Conservation (phyloP, 2,888 invertebrate genomes). For the Chorisops tibialis region DNA sequence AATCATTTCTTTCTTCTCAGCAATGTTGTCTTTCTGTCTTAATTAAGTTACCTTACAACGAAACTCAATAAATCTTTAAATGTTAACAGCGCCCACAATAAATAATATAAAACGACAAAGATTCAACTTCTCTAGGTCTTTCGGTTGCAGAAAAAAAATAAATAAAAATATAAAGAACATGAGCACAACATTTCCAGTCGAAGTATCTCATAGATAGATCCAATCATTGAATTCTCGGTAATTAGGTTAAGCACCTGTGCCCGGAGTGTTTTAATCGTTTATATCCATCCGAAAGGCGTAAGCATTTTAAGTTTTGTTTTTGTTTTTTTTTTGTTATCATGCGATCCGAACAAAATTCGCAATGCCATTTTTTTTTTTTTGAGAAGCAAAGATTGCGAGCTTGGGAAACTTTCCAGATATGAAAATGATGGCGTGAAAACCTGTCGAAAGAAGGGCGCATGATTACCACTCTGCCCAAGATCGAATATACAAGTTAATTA, state of each 20-base stretch:
- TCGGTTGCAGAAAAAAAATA: not conserved
- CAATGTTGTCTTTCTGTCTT: not conserved
- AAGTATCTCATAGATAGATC: not conserved
- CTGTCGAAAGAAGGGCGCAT: too few species aligned
- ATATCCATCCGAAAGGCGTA: too few species aligned
- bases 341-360: not conserved
- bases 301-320: not conserved
- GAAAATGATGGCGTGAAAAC: too few species aligned
- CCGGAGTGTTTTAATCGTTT: too few species aligned
- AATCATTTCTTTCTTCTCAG: not conserved
- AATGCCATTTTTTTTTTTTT: not conserved
- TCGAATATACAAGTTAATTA: too few species aligned
- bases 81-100: slow-evolving; percentile 4
- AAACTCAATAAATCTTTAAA: not conserved
- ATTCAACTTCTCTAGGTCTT: not conserved
- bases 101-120: not conserved
- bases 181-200: not conserved
- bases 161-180: too few species aligned
- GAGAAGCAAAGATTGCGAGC: not conserved
- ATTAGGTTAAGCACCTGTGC: slow-evolving; percentile 18
- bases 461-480: too few species aligned
- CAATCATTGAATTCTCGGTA: slow-evolving; percentile 14
- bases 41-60: slow-evolving; percentile 2
- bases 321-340: too few species aligned
- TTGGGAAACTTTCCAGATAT: too few species aligned